Evolutionary conservation across 2,113 vertebrate genomes (phyloP), one percentile per base, ranked within the genome.

Genomic region (Leptosomus discolor): DNA sequence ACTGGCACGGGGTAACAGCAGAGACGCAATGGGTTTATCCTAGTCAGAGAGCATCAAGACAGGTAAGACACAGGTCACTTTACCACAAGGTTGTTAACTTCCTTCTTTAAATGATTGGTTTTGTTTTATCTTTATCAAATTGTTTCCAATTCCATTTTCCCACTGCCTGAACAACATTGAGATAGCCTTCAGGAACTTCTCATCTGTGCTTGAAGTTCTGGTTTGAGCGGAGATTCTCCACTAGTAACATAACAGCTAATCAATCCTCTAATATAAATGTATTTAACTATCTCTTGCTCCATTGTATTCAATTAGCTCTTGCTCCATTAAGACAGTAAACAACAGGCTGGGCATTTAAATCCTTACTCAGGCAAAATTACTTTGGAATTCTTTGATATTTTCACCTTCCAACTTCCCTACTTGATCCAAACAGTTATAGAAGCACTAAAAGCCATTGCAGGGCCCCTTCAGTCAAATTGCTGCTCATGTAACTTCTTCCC

Each of bases 21-120:
- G 19, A 85, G 27, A 60, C 12, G 23, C 7, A 1, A 6, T 0
- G 1, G n/a, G 37, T 5, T 53, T 51, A 26, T 43, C 54, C 36
- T 11, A 5, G 1, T 6, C 37, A 22, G 20, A 18, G 8, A 22
- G 5, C 7, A 37, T 4, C 10, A 9, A 37, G 22, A 37, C 39
- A 71, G 26, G 26, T 24, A 58, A 65, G 24, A 6, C 39, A n/a
- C 3, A n/a, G 1, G 5, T 43, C n/a, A 48, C 5, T 13, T 48
- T 1, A n/a, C 3, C 43, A 26, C 12, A 41, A 51, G 24, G 5
- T 18, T 63, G 71, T 82, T 26, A 5, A 29, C 37, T 57, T 69
- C 34, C 5, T 37, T 71, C 64, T 86, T 17, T 26, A 51, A 45
- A 30, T 11, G 3, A 15, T 2, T 29, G 8, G 0, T 4, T 43